Conservation (phyloP, 2,797 vertebrate species). For the Peromyscus nudipes region DNA sequence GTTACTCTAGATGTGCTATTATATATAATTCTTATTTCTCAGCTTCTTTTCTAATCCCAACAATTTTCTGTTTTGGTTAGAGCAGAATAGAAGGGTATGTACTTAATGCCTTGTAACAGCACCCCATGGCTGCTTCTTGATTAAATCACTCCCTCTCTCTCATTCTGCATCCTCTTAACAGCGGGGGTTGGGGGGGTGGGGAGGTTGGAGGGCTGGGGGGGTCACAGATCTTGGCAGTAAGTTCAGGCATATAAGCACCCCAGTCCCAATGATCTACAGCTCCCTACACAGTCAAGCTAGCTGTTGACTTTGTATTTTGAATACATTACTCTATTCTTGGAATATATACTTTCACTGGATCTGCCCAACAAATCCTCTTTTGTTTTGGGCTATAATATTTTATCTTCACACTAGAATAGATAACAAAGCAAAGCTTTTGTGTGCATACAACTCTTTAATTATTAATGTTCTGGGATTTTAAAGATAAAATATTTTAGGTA, state of each 20-base stretch:
- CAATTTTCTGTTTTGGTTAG: neutral
- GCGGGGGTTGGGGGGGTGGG: neutral
- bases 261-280: neutral
- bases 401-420: constrained; percentile 13
- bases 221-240: neutral
- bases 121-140: neutral
- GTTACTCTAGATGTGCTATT: neutral
- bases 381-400: constrained; percentile 26
- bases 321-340: neutral
- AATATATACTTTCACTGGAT: neutral
- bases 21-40: neutral
- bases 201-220: neutral
- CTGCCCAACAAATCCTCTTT: neutral
- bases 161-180: neutral
- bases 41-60: neutral
- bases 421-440: neutral
- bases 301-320: neutral
- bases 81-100: neutral
- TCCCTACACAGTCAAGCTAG: neutral
- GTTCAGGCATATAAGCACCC: neutral
- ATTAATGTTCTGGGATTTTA: neutral
- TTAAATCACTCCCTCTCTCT: neutral
- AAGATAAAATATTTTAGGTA: constrained; percentile 37
- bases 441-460: neutral
- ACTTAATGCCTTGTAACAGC: neutral